phyloP scores from a whole-genome alignment of 1,140 invertebrate species.

The Drosophila novamexicana region DNA sequence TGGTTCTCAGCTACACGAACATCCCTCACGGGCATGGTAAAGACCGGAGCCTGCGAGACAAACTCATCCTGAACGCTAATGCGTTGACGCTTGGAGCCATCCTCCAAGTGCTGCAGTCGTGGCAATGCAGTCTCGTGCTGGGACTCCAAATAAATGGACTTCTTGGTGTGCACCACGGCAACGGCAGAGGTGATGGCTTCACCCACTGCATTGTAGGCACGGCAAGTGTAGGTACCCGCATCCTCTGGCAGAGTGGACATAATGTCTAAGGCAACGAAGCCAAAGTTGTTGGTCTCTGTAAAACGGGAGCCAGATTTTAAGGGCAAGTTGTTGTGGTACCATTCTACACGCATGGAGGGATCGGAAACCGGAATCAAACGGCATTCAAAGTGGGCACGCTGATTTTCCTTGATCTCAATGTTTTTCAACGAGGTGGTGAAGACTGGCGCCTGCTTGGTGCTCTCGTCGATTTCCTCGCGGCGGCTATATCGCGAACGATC shows the following conservation, averaged over 20 bases:
- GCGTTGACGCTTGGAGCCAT: conserved; percentile 89
- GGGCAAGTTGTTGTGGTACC: conserved; percentile 97
- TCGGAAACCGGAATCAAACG: conserved; percentile 98
- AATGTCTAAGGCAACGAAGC: conserved; percentile 96
- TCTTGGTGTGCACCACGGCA: conserved; percentile 92
- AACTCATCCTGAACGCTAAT: conserved; percentile 90
- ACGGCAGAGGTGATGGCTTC: conserved; percentile 93
- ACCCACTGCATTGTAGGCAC: conserved; percentile 93
- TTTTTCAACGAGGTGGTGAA: conserved; percentile 96
- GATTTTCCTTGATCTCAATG: conserved; percentile 96
- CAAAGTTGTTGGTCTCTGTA: conserved; percentile 96
- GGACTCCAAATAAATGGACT: conserved; percentile 93
- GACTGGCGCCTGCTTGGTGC: conserved; percentile 93
- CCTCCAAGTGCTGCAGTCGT: conserved; percentile 94
- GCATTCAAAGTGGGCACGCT: conserved; percentile 98
- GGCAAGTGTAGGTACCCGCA: conserved; percentile 95
- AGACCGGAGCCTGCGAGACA: conserved; percentile 95
- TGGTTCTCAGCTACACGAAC: conserved; percentile 95
- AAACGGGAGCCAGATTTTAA: conserved; percentile 95
- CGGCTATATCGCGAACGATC: conserved; percentile 91
- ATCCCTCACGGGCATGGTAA: conserved; percentile 95
- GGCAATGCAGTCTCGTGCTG: conserved; percentile 93
- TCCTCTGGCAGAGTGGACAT: conserved; percentile 96
- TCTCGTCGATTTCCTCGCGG: conserved; percentile 90
- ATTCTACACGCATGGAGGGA: conserved; percentile 98